These are phyloP conservation scores for Yponomeuta sedellus DNA, from an alignment of 2,888 invertebrate species.

Conservation along the genomic window DNA sequence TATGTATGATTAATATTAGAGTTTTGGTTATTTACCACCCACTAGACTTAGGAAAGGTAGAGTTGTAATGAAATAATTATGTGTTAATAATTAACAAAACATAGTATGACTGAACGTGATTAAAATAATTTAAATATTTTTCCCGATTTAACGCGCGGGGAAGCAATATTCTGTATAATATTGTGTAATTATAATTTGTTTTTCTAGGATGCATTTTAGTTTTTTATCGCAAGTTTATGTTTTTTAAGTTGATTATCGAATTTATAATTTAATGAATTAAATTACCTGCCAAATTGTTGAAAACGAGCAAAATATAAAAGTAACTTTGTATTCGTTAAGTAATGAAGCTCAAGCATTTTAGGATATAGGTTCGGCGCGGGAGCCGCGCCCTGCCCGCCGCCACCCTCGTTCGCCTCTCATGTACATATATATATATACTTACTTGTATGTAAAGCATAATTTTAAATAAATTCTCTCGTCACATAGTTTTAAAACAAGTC, in stretches of 20 bases:
- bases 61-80: conserved; percentile 72
- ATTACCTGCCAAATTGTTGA: conserved; percentile 72
- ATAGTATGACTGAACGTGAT: conserved; percentile 73
- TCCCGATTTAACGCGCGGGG: conserved; percentile 57
- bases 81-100: conserved; percentile 72
- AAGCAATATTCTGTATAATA: conserved; percentile 67
- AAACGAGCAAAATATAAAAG: conserved; percentile 56
- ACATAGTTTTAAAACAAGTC: conserved; percentile 68
- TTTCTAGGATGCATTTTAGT: conserved; percentile 71
- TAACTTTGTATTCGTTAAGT: conserved; percentile 58
- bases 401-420: conserved; percentile 51
- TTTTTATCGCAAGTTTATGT: conserved; percentile 56
- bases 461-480: conserved; percentile 72
- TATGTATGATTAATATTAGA: conserved; percentile 77
- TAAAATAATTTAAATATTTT: conserved; percentile 57
- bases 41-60: conserved; percentile 75
- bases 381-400: conserved; percentile 36
- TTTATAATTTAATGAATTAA: conserved; percentile 68
- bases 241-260: conserved; percentile 64
- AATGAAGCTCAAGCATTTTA: conserved; percentile 68
- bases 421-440: conserved; percentile 68
- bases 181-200: conserved; percentile 72
- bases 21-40: conserved; percentile 75
- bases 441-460: conserved; percentile 74
- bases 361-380: conserved; percentile 44